phyloP scores from a whole-genome alignment of 2,888 invertebrate genomes.

The Epistrophe grossulariae region DNA sequence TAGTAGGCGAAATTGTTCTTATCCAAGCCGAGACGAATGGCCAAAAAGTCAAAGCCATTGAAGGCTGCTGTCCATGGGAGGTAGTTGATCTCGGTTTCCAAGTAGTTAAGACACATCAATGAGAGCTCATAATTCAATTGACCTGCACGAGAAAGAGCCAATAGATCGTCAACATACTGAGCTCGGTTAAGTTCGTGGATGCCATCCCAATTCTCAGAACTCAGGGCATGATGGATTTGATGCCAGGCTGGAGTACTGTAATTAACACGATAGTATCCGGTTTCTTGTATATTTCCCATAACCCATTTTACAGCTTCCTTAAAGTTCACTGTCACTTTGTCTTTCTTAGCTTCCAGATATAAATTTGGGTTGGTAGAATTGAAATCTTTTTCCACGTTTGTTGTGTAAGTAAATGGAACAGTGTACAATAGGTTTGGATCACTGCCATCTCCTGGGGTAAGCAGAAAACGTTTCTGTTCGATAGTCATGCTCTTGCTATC shows the following conservation, averaged over 20 bases:
- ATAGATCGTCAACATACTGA: slow-evolving; percentile 89
- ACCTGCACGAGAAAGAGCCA: slow-evolving; percentile 86
- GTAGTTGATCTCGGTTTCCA: slow-evolving; percentile 87
- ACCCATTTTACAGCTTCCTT: slow-evolving; percentile 77
- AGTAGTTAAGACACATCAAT: slow-evolving; percentile 87
- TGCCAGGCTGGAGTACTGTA: slow-evolving; percentile 88
- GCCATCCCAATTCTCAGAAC: slow-evolving; percentile 76
- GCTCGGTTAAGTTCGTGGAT: slow-evolving; percentile 86
- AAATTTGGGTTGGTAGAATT: slow-evolving; percentile 78
- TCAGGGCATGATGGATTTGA: slow-evolving; percentile 77
- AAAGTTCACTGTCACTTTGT: slow-evolving; percentile 16
- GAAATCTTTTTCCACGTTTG: slow-evolving; percentile 78
- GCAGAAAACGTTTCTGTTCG: slow-evolving; percentile 81
- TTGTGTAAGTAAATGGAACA: slow-evolving; percentile 81
- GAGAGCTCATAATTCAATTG: slow-evolving; percentile 84
- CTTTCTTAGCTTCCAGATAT: slow-evolving; percentile 70
- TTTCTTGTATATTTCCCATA: slow-evolving; percentile 81
- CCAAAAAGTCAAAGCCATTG: slow-evolving; percentile 80
- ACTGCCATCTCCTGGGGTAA: slow-evolving; percentile 78
- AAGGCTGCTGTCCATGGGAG: slow-evolving; percentile 90
- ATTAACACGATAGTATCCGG: slow-evolving; percentile 87
- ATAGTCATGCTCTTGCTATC: slow-evolving; percentile 76
- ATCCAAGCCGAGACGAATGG: slow-evolving; percentile 62
- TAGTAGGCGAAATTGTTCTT: slow-evolving; percentile 79
- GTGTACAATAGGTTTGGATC: slow-evolving; percentile 78